phyloP scores from a whole-genome alignment of 1,140 invertebrate species.

The Chymomyza costata region DNA sequence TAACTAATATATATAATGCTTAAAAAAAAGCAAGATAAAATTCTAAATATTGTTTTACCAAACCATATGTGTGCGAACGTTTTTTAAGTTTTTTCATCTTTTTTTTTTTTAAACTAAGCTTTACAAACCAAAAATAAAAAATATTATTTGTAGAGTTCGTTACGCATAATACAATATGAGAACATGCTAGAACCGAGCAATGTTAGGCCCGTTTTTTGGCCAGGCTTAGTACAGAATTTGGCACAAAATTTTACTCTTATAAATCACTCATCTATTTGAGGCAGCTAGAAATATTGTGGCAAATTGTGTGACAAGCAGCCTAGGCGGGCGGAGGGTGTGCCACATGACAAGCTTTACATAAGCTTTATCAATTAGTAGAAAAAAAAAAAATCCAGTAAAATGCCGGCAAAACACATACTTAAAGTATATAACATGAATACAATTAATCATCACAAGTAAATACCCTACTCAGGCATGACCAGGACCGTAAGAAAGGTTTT shows the following conservation, averaged over 20 bases:
- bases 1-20: slow-evolving; percentile 8
- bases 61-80: slow-evolving; percentile 55
- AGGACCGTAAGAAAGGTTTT: slow-evolving; percentile 50
- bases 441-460: slow-evolving; percentile 20
- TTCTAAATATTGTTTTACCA: slow-evolving; percentile 53
- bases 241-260: too few relatives aligned
- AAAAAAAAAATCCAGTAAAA: slow-evolving; percentile 6
- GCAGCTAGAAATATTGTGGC: slow-evolving; percentile 30
- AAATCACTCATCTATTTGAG: not conserved
- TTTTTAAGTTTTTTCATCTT: slow-evolving; percentile 31
- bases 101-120: not conserved
- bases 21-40: slow-evolving; percentile 21
- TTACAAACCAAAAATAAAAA: slow-evolving; percentile 11
- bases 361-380: slow-evolving; percentile 15
- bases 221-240: too few relatives aligned
- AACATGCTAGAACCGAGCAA: too few relatives aligned
- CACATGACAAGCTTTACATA: slow-evolving; percentile 33
- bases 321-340: slow-evolving; percentile 38
- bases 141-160: too few relatives aligned
- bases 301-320: slow-evolving; percentile 10
- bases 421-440: slow-evolving; percentile 18
- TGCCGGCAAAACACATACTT: not conserved
- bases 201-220: too few relatives aligned
- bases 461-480: slow-evolving; percentile 56
- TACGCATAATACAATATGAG: not conserved